phyloP scores from a whole-genome alignment of 1,140 invertebrate genomes.

The Lepidotrigona ventralis region DNA sequence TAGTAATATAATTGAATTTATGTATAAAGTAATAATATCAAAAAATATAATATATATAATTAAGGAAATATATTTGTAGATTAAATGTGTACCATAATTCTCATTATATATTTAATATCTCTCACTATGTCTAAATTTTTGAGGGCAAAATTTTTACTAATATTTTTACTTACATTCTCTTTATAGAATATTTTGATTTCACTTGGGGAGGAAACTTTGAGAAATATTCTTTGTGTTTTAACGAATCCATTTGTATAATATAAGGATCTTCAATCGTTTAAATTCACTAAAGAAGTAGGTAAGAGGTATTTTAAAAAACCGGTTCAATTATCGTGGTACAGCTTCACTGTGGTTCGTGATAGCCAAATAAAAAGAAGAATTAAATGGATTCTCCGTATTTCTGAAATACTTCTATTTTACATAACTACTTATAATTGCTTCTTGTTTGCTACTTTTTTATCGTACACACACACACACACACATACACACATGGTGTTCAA shows the following conservation, averaged over 20 bases:
- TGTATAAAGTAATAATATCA: too few relatives aligned
- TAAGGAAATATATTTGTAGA: too few relatives aligned
- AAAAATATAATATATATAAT: too few relatives aligned
- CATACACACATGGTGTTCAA: background rate
- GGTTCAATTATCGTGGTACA: conserved; percentile 7
- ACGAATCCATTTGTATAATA: background rate
- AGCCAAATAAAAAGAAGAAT: background rate
- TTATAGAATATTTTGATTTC: background rate
- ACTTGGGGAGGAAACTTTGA: background rate
- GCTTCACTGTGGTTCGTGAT: background rate
- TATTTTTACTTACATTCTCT: background rate
- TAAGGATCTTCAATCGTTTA: background rate
- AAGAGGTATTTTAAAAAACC: conserved; percentile 21
- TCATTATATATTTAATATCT: background rate
- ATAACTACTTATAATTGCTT: background rate
- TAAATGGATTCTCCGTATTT: background rate
- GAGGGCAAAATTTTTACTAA: too few relatives aligned
- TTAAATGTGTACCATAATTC: too few relatives aligned
- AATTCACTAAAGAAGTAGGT: conserved; percentile 4
- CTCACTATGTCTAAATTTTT: background rate
- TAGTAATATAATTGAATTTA: too few relatives aligned
- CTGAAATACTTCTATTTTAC: background rate
- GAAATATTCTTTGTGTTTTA: background rate
- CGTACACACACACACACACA: background rate
- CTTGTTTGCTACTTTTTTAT: background rate